Base-by-base conservation (phyloP, 2,113 vertebrate genomes). In the Epinephelus moara region DNA sequence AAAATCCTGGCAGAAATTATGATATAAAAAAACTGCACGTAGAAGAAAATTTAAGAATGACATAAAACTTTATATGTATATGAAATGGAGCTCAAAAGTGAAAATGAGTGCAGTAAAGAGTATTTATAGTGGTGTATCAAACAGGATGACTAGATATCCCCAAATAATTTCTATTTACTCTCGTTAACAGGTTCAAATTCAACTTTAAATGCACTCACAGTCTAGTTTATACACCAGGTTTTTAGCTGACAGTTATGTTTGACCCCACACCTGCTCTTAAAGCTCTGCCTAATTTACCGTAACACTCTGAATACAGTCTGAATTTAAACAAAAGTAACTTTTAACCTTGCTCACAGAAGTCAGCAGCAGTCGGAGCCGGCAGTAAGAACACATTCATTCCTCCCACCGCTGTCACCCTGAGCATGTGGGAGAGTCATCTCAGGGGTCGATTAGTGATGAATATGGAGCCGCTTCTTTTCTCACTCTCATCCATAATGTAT, bases 401-500 rank as follows among this genome's bases (percentile, higher is more conserved):
- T 86, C 84, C 73, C 66, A 61, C 62, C 5, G 6, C 59, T 19
- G n/a, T 75, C 80, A 72, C 68, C 60, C 47, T 0, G 57, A 78
- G 69, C 76, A 73, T 42, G 66, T 75, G 84, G 66, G 61, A 57
- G 66, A 63, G 15, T 77, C 69, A 37, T 80, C 53, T 53, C 69
- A n/a, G 37, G 61, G 83, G 68, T 78, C 59, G 60, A 75, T 79
- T 69, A 76, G 53, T 4, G 85, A 71, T 85, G 80, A 85, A 82
- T 71, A 47, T 74, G 64, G 25, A 74, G 73, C 9, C 37, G 42
- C 42, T 57, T 70, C 61, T 52, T 68, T 66, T 81, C 75, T 56
- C 57, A 5, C 59, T 64, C 67, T 87, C 80, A 82, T 91, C 42
- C 70, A 83, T 91, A 64, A 91, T 80, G 82, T 2, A 89, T 79